These are phyloP conservation scores for Acropora tenuis DNA, from an alignment of 64 coral and sea anemone species.

Conservation along the genomic window DNA sequence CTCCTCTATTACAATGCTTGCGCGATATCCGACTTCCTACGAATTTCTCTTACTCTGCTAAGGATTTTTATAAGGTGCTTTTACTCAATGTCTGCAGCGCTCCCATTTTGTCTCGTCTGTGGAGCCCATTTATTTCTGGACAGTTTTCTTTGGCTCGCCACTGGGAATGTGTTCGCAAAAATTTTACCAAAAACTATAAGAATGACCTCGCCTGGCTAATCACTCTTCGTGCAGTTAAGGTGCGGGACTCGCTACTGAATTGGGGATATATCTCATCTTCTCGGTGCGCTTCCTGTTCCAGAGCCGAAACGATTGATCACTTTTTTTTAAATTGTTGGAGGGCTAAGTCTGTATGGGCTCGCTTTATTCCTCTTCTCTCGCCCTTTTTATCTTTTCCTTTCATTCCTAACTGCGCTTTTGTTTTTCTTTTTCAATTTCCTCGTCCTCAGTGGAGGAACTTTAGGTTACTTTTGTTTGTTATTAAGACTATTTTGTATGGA, in stretches of 20 bases:
- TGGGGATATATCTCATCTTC: conserved; percentile 9
- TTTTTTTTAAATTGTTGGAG: neutral
- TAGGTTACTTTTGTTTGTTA: neutral
- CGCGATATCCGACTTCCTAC: too few relatives aligned
- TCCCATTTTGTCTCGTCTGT: neutral
- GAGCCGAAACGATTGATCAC: neutral
- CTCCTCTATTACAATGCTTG: neutral
- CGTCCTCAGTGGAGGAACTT: too few relatives aligned
- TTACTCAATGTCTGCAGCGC: neutral
- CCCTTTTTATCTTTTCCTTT: neutral
- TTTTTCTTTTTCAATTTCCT: neutral
- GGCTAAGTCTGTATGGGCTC: neutral
- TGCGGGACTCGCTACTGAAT: neutral
- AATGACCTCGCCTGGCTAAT: neutral
- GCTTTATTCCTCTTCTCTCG: neutral
- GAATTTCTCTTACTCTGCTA: neutral
- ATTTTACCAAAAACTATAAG: neutral
- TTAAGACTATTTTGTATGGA: neutral
- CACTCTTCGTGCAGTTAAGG: neutral
- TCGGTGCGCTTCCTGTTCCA: neutral
- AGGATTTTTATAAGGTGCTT: neutral
- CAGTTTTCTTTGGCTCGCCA: neutral
- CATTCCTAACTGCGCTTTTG: neutral
- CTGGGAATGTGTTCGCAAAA: neutral
- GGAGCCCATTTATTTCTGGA: too few relatives aligned